Percentiles rank a stretch among this genome's conserved stretches.
Evolutionary conservation across 1,140 invertebrate species (phyloP).

Genomic region (Thalassaphorura encarpata): DNA sequence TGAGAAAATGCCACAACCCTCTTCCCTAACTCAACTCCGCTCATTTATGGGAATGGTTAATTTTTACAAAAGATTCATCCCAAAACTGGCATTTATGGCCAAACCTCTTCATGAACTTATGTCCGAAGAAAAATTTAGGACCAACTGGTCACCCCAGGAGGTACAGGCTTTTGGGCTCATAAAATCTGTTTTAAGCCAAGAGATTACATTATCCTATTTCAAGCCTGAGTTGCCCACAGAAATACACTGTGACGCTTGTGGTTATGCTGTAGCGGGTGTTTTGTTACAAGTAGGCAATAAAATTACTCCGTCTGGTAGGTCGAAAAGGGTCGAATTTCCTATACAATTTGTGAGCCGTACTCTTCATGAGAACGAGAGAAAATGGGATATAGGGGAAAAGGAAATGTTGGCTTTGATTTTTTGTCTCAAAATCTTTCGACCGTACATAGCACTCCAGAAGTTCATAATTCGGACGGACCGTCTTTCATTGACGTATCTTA

Average conservation of each 20-base stretch:
- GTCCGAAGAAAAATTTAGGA: neutral
- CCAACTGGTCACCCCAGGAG: neutral
- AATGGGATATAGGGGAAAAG: neutral
- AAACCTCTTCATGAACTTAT: neutral
- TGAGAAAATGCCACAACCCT: neutral
- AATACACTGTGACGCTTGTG: neutral
- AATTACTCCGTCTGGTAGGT: neutral
- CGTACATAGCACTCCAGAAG: neutral
- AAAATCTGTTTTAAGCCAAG: neutral
- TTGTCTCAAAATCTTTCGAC: neutral
- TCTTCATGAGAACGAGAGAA: neutral
- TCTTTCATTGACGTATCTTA: conserved; percentile 1
- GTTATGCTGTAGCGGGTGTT: neutral
- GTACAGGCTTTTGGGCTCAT: neutral
- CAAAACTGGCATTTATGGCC: neutral
- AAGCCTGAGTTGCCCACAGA: neutral
- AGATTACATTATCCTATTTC: neutral
- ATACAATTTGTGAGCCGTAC: neutral
- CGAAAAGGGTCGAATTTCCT: neutral
- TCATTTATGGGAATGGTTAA: neutral
- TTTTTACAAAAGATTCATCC: neutral
- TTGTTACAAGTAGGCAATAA: neutral
- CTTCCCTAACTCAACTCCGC: neutral
- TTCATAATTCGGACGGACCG: neutral
- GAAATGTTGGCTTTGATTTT: neutral